Percentiles rank a stretch among this genome's conserved stretches.
Conservation (phyloP, 2,113 vertebrate species). For the Apodemus sylvaticus region DNA sequence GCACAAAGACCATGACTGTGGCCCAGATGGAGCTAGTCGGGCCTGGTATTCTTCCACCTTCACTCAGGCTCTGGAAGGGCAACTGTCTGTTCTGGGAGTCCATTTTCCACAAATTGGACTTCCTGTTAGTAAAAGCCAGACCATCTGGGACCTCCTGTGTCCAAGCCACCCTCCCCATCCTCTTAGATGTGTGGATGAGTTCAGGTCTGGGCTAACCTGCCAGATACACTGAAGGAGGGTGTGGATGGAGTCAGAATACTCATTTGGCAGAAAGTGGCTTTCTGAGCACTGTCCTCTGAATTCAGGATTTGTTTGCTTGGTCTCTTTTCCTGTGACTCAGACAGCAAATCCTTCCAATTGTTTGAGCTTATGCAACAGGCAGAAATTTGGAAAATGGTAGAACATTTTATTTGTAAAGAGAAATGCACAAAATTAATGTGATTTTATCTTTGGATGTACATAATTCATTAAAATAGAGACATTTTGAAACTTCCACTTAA, state of each 20-base stretch:
- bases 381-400: slow-evolving; percentile 51
- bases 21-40: neutral
- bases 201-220: slow-evolving; percentile 34
- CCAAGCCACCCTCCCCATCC: slow-evolving; percentile 50
- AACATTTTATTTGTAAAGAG: slow-evolving; percentile 40
- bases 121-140: slow-evolving; percentile 46
- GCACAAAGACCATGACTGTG: neutral
- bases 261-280: slow-evolving; percentile 59
- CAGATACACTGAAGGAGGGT: slow-evolving; percentile 63
- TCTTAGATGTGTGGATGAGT: slow-evolving; percentile 50
- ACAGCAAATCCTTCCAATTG: slow-evolving; percentile 53
- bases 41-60: neutral
- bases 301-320: slow-evolving; percentile 65
- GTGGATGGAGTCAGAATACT: slow-evolving; percentile 50
- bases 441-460: neutral
- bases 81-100: slow-evolving; percentile 49
- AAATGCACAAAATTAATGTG: slow-evolving; percentile 34
- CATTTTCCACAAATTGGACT: slow-evolving; percentile 58
- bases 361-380: slow-evolving; percentile 66
- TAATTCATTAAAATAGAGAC: neutral
- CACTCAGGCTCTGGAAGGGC: slow-evolving; percentile 22
- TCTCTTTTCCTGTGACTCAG: slow-evolving; percentile 66
- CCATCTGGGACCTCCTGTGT: slow-evolving; percentile 40
- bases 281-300: slow-evolving; percentile 63
- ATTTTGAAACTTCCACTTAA: slow-evolving; percentile 15